Conservation (phyloP, 2,797 vertebrate species). For the Paramormyrops hopkinsi region DNA sequence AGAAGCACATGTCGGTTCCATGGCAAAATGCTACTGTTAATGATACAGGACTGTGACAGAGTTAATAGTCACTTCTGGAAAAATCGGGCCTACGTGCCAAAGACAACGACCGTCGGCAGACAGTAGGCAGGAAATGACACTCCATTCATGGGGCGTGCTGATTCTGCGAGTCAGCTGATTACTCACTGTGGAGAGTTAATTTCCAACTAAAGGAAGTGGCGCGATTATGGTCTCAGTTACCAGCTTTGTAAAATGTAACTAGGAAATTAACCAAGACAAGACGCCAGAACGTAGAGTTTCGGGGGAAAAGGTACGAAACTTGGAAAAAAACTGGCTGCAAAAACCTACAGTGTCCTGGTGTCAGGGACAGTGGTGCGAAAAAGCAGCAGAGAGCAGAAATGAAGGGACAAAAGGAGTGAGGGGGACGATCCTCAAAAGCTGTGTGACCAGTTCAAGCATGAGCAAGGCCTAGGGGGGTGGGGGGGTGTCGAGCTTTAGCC, state of each 20-base stretch:
- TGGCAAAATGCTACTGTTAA: too few species aligned
- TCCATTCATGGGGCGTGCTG: not conserved
- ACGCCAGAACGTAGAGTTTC: not conserved
- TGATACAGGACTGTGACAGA: not conserved
- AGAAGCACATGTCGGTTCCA: not conserved
- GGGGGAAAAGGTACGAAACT: not conserved
- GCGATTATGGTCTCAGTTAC: not conserved
- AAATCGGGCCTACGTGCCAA: not conserved
- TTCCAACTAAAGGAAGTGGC: not conserved
- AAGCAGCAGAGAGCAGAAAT: not conserved
- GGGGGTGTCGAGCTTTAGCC: not conserved
- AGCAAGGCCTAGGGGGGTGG: not conserved
- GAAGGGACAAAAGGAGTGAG: not conserved
- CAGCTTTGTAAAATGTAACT: not conserved
- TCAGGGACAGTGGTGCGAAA: not conserved
- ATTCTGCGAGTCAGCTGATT: not conserved
- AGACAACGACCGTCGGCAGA: not conserved
- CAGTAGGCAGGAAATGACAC: not conserved
- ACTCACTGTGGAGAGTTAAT: not conserved
- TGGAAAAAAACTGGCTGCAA: not conserved
- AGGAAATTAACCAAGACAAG: not conserved
- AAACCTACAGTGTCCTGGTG: not conserved
- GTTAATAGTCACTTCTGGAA: not conserved
- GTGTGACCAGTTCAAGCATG: not conserved
- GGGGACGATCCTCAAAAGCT: not conserved